phyloP scores from a whole-genome alignment of 2,797 vertebrate genomes.

The Tympanoctomys barrerae region DNA sequence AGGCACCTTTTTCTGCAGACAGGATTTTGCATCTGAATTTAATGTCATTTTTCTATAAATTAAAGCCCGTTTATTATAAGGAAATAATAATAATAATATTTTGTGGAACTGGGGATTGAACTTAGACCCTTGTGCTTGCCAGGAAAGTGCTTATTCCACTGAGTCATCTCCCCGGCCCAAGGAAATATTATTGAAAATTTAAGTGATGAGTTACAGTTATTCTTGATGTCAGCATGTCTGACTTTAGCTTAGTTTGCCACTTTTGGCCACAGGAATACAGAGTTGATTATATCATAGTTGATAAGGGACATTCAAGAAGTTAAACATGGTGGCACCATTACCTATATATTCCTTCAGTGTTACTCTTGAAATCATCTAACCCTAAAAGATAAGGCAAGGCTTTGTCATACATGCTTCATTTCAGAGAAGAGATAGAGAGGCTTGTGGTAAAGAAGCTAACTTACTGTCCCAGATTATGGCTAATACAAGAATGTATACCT shows the following conservation, averaged over 20 bases:
- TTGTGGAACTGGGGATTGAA: too few relatives aligned
- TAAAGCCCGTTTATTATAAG: slow-evolving; percentile 16
- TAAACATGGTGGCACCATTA: background rate
- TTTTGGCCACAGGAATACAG: slow-evolving; percentile 8
- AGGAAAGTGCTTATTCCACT: too few relatives aligned
- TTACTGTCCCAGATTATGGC: background rate
- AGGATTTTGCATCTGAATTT: background rate
- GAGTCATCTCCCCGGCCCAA: background rate
- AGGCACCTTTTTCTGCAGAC: background rate
- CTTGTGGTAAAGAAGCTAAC: background rate
- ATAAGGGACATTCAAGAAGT: background rate
- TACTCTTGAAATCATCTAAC: background rate
- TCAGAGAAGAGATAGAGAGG: background rate
- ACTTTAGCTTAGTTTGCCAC: background rate
- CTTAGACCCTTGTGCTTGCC: too few relatives aligned
- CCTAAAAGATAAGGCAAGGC: background rate
- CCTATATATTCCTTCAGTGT: background rate
- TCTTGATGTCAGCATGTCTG: background rate
- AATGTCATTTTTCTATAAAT: slow-evolving; percentile 14
- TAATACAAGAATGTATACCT: background rate
- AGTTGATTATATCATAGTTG: background rate
- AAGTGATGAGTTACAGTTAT: background rate
- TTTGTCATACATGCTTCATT: background rate
- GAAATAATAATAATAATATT: background rate
- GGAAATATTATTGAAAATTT: background rate